Evolutionary conservation across 30 jellyfish, hydroid and myxozoan species (phyloP).

Genomic region (Aurelia aurita complex sp. Pacific): DNA sequence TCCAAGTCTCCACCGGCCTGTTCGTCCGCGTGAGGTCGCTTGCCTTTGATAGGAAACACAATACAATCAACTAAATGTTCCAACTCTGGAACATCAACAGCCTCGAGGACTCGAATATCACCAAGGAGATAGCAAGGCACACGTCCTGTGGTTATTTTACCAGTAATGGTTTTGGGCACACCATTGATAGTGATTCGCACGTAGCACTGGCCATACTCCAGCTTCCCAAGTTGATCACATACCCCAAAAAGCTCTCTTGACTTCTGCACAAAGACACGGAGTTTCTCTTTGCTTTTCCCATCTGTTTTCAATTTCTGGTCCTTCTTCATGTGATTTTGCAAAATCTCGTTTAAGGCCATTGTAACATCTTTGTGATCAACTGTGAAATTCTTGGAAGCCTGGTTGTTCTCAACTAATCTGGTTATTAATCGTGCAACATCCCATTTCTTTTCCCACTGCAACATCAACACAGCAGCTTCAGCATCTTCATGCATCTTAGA

Average conservation of each 20-base stretch:
- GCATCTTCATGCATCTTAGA: slow-evolving; percentile 15
- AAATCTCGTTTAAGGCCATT: not conserved
- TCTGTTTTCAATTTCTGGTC: slow-evolving; percentile 11
- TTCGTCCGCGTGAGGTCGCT: slow-evolving; percentile 43
- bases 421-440: not conserved
- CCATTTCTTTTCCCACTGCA: slow-evolving; percentile 8
- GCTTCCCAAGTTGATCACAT: slow-evolving; percentile 19
- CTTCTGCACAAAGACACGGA: slow-evolving; percentile 27
- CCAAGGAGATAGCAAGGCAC: slow-evolving; percentile 51
- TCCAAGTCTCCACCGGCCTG: slow-evolving; percentile 53
- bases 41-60: slow-evolving; percentile 22
- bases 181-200: slow-evolving; percentile 17
- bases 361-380: not conserved
- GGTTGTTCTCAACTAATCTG: not conserved
- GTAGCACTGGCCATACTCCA: slow-evolving; percentile 30
- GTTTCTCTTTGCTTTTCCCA: slow-evolving; percentile 25
- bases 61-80: slow-evolving; percentile 38
- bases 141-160: slow-evolving; percentile 25
- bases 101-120: slow-evolving; percentile 35
- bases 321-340: not conserved
- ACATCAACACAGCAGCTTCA: slow-evolving; percentile 20
- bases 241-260: slow-evolving; percentile 32
- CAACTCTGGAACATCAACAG: slow-evolving; percentile 36
- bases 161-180: slow-evolving; percentile 27
- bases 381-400: not conserved